phyloP scores from a whole-genome alignment of 2,888 invertebrate genomes.

The Cylindroiulus punctatus region DNA sequence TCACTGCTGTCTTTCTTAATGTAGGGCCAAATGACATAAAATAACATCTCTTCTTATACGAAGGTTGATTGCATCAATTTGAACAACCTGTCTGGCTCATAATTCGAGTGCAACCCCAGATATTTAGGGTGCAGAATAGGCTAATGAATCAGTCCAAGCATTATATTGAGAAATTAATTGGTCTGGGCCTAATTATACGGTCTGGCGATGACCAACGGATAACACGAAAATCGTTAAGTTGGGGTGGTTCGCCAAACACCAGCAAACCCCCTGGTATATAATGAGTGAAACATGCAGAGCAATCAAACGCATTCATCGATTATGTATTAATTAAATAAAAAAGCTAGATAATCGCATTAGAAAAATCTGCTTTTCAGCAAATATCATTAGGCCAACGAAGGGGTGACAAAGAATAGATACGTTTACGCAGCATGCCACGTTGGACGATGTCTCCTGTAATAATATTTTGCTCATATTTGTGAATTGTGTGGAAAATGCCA shows the following conservation, averaged over 20 bases:
- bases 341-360: slow-evolving; percentile 6
- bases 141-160: neutral
- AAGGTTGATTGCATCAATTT: no score
- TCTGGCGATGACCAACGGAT: slow-evolving; percentile 15
- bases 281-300: no score
- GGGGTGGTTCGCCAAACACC: neutral
- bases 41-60: no score
- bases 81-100: no score
- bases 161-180: slow-evolving; percentile 39
- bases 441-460: neutral
- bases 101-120: no score
- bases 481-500: neutral
- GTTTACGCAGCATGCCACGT: neutral
- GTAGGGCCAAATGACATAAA: no score
- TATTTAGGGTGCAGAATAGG: no score
- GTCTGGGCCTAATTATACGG: slow-evolving; percentile 17
- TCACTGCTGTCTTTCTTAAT: no score
- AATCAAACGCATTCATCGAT: slow-evolving; percentile 14
- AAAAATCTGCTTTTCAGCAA: slow-evolving; percentile 24
- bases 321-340: slow-evolving; percentile 11
- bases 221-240: neutral
- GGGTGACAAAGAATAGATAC: slow-evolving; percentile 27
- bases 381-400: slow-evolving; percentile 14
- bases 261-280: no score
- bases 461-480: neutral